A percentile compares a stretch with the other conserved stretches of the same genome.
Conservation (phyloP, 2,113 vertebrate genomes). For the Haemorhous mexicanus region DNA sequence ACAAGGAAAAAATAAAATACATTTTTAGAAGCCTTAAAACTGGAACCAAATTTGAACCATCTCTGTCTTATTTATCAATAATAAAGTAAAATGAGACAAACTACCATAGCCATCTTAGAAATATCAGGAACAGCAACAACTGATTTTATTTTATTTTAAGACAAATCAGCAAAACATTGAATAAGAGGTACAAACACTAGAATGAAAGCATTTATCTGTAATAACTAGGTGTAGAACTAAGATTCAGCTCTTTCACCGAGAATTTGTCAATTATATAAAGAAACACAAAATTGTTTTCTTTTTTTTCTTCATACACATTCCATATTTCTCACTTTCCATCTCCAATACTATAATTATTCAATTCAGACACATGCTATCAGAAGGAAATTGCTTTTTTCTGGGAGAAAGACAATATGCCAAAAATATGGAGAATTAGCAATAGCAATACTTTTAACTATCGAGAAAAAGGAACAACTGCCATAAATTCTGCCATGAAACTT, state of each 20-base stretch:
- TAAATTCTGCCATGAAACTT: not conserved
- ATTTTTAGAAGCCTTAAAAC: not conserved
- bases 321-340: not conserved
- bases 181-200: not conserved
- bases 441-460: not conserved
- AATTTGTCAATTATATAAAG: not conserved
- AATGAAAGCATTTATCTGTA: not conserved
- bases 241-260: not conserved
- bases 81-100: not conserved
- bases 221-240: not conserved
- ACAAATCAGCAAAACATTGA: not conserved
- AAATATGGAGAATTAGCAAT: not conserved
- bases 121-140: not conserved
- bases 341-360: not conserved
- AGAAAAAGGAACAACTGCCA: not conserved
- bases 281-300: fast-evolving
- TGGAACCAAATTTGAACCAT: not conserved
- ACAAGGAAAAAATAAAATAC: not conserved
- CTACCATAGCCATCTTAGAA: not conserved
- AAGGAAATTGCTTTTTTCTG: not conserved
- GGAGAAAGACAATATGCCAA: not conserved
- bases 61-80: not conserved
- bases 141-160: not conserved
- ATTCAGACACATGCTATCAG: not conserved
- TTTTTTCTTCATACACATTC: not conserved